These are phyloP conservation scores for Rhagonycha lutea DNA, from an alignment of 2,888 invertebrate genomes.

Conservation along the genomic window DNA sequence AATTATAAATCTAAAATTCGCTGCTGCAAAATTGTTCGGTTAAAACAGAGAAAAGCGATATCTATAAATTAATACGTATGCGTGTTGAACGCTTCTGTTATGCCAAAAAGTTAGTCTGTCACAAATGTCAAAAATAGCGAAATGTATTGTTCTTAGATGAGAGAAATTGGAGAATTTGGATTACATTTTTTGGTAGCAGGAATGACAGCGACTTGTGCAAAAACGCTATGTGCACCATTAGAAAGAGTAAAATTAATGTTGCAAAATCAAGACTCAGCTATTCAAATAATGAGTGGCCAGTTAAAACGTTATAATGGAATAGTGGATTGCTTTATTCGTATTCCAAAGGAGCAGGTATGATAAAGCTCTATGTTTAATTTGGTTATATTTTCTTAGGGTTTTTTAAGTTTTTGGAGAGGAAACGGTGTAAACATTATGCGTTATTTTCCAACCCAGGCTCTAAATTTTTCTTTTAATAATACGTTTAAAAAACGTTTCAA, in stretches of 20 bases:
- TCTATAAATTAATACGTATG: too few relatives aligned
- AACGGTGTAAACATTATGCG: slow-evolving; percentile 33
- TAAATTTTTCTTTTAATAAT: slow-evolving; percentile 34
- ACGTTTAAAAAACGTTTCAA: slow-evolving; percentile 8
- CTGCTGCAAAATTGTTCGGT: too few relatives aligned
- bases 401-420: slow-evolving; percentile 34
- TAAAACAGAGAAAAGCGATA: too few relatives aligned
- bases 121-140: neutral
- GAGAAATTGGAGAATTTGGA: slow-evolving; percentile 19
- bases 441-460: slow-evolving; percentile 33
- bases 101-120: neutral
- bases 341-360: slow-evolving; percentile 32
- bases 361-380: neutral
- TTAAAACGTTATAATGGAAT: slow-evolving; percentile 26
- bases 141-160: neutral
- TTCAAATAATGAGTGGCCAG: slow-evolving; percentile 28
- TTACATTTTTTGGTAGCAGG: slow-evolving; percentile 28
- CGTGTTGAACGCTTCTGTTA: neutral
- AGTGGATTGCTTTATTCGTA: slow-evolving; percentile 24
- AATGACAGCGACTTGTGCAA: slow-evolving; percentile 27
- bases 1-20: too few relatives aligned
- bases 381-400: slow-evolving; percentile 20
- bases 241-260: slow-evolving; percentile 33
- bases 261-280: slow-evolving; percentile 33
- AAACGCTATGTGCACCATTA: slow-evolving; percentile 32